phyloP scores from a whole-genome alignment of 2,797 vertebrate genomes.

The Rhinophrynus dorsalis region DNA sequence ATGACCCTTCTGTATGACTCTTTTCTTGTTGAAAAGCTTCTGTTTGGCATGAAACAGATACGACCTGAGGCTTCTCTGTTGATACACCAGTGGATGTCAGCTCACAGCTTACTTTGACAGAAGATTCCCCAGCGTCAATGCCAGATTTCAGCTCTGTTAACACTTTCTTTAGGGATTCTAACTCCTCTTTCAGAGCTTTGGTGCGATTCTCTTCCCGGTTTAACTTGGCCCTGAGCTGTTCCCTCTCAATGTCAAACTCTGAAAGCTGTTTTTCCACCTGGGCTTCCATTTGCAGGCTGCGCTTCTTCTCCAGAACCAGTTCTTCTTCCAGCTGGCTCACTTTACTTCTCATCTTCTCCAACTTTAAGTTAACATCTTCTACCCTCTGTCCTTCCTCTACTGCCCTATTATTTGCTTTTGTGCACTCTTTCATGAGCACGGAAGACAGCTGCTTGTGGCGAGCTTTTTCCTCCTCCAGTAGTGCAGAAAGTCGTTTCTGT shows the following conservation, averaged over 20 bases:
- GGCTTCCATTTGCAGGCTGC: conserved; percentile 78
- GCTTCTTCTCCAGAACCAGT: conserved; percentile 76
- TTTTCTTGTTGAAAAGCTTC: conserved; percentile 63
- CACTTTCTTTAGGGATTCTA: conserved; percentile 75
- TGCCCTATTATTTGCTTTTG: conserved; percentile 84
- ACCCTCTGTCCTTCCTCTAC: conserved; percentile 85
- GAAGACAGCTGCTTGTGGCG: conserved; percentile 90
- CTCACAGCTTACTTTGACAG: conserved; percentile 8
- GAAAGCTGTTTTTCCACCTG: conserved; percentile 83
- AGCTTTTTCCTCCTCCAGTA: conserved; percentile 84
- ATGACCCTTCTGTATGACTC: not conserved
- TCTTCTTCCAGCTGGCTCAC: conserved; percentile 75
- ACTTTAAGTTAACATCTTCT: conserved; percentile 72
- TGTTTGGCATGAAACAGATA: conserved; percentile 76
- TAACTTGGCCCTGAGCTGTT: conserved; percentile 81
- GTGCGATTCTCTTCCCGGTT: conserved; percentile 84
- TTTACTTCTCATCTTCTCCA: conserved; percentile 81
- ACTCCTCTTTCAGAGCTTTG: conserved; percentile 78
- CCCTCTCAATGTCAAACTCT: conserved; percentile 84
- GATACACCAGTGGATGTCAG: conserved; percentile 48
- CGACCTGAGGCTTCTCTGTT: conserved; percentile 56
- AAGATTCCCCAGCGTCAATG: conserved; percentile 37
- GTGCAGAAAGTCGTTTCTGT: conserved; percentile 77
- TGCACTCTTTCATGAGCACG: conserved; percentile 85
- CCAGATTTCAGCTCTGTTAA: conserved; percentile 65